Percentiles rank a stretch among this genome's conserved stretches.
These are phyloP conservation scores for Delphinapterus leucas DNA, from an alignment of 2,113 vertebrate species.

Conservation along the genomic window DNA sequence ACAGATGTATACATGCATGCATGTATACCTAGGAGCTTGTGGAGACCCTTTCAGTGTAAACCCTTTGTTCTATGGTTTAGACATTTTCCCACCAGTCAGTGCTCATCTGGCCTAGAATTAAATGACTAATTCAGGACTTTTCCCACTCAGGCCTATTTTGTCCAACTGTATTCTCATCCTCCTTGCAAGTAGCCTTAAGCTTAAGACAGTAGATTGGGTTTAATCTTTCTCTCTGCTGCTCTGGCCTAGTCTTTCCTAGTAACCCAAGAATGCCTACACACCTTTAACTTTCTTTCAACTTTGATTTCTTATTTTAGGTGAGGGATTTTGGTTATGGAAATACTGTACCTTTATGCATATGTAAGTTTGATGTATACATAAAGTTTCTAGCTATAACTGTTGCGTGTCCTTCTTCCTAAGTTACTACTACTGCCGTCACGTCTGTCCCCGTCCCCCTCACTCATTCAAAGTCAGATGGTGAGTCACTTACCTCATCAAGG, in stretches of 20 bases:
- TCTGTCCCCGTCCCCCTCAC: background rate
- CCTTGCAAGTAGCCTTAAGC: background rate
- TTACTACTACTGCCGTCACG: background rate
- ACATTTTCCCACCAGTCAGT: background rate
- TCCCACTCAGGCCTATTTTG: background rate
- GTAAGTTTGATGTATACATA: background rate
- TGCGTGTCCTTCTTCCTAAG: background rate
- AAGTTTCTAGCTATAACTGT: background rate
- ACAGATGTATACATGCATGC: background rate
- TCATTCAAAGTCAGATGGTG: background rate
- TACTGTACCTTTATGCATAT: background rate
- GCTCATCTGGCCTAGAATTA: background rate
- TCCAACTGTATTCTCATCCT: background rate
- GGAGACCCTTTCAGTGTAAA: background rate
- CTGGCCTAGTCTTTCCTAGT: background rate
- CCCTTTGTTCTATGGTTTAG: background rate
- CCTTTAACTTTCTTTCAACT: background rate
- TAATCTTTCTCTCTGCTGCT: background rate
- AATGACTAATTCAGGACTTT: background rate
- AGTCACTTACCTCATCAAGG: background rate
- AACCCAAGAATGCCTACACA: background rate
- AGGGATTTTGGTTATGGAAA: background rate
- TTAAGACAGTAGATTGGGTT: no score
- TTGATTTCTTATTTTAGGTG: background rate
- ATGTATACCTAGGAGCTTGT: accelerated